Base-by-base conservation (phyloP, 2,888 invertebrate species). In the Allolobophora icterica region DNA sequence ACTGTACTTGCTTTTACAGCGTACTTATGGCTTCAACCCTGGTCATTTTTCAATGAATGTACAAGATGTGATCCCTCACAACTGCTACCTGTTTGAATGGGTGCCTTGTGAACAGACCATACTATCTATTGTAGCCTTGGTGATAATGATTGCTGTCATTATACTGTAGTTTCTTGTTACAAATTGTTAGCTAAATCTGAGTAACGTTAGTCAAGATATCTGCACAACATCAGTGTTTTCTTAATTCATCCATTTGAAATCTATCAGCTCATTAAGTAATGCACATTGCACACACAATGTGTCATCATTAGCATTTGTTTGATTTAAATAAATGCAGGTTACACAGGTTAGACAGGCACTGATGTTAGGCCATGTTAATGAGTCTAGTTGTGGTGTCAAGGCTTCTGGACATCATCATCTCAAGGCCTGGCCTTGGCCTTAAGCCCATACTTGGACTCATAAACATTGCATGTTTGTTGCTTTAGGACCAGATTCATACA, bases 401-500 rank as follows among this genome's bases (percentile, higher is more conserved):
- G 38, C 38, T 8, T 38, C 38, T 38, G 13, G 42, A 17, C 42
- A 5, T 42, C 42, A 42, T 42, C 42, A 42, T 42, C 42, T 52
- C 24, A 52, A 24, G 19, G 21, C 15, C 3, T 52, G 21, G 1
- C 52, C 19, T 13, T 13, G 52, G 24, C 52, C 52, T 52, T 52
- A 52, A 52, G 52, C 52, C 1, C 13, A n/a, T 71, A n/a, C 5
- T n/a, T 30, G 11, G 17, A n/a, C n/a, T 30, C 30, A 71, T 71
- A n/a, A 71, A n/a, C 8, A 71, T n/a, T 6, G n/a, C 30, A 71
- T 71, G 71, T 71, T 71, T 71, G 71, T 71, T 71, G 71, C 71
- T 71, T 84, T 87, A 89, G 89, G 89, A 89, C 38, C 89, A 89
- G 89, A 89, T 89, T 30, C 38, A 89, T 42, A 52, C 33, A 52